Evolutionary conservation across 2,797 vertebrate species (phyloP).

Genomic region (Gallinago solitaria): DNA sequence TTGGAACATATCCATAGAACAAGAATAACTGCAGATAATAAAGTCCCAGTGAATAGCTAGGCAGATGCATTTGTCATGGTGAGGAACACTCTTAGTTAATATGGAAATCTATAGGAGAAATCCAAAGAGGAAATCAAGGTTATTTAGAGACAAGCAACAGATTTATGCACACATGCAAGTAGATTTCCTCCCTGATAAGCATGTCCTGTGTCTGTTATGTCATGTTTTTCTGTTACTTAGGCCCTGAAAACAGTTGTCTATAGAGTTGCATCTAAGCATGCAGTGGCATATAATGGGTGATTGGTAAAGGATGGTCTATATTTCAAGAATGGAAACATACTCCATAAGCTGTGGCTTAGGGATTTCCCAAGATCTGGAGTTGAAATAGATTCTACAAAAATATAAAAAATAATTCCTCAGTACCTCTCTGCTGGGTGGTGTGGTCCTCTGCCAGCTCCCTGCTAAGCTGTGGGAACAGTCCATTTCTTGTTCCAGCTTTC

Average conservation of each 20-base stretch:
- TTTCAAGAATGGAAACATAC: rapidly evolving
- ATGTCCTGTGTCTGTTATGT: no score
- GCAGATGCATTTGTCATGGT: neutral
- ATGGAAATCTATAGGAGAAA: neutral
- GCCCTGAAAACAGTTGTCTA: neutral
- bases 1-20: neutral
- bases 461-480: neutral
- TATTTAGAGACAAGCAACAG: neutral
- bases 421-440: neutral
- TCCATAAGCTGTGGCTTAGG: rapidly evolving
- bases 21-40: neutral
- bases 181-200: neutral
- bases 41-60: neutral
- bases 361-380: neutral
- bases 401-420: rapidly evolving
- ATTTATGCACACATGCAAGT: neutral
- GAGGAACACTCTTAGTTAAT: neutral
- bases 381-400: no score
- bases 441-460: neutral
- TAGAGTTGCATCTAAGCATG: neutral
- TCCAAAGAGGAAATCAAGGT: neutral
- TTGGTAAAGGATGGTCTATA: neutral
- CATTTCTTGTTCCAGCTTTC: neutral
- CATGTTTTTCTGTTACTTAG: neutral
- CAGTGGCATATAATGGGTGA: no score